Evolutionary conservation across 2,888 invertebrate species (phyloP), one percentile per base, ranked within the genome.

Genomic region (Pandemis heparana): DNA sequence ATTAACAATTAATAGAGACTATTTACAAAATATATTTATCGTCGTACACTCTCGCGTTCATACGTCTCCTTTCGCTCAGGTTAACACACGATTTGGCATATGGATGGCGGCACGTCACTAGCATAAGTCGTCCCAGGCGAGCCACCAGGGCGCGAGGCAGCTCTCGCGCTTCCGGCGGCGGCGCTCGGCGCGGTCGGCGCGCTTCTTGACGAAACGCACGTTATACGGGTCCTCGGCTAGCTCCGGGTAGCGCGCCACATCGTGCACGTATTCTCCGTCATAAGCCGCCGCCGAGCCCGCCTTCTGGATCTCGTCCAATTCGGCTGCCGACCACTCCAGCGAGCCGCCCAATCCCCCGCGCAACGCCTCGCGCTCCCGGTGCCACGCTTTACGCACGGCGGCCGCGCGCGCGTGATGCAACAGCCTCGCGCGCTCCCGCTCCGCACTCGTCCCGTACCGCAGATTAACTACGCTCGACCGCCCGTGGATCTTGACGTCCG

Each of bases 221-320:
- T 99, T 99, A 94, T 98, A 98, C 8, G 98, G 99, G 94, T 99
- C 99, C 92, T 99, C 99, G 70, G 99, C 98, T 69, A 99, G 95
- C 88, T 99, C 98, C 0, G 99, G 98, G 93, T 98, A 99, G 75
- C 96, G 95, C 81, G 97, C 96, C 46, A 98, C 97, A 87, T 98
- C 98, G 91, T 98, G 98, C 80, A 98, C 97, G 93, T 98, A 99
- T 85, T 98, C 97, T 75, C 97, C 98, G 83, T 98, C 98, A 92
- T 98, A 98, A 81, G 97, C 97, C 51, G 97, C 95, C 74, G 97
- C 97, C 82, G 96, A 96, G 73, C 98, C 98, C 74, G 96, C 95
- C 87, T 98, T 98, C 79, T 97, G 94, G 77, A 99, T 97, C 91
- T 99, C 98, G 81, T 98, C 98, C 79, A 97, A 96, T 91, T 99